Conservation (phyloP, 2,797 vertebrate genomes). For the Gambelia wislizenii region DNA sequence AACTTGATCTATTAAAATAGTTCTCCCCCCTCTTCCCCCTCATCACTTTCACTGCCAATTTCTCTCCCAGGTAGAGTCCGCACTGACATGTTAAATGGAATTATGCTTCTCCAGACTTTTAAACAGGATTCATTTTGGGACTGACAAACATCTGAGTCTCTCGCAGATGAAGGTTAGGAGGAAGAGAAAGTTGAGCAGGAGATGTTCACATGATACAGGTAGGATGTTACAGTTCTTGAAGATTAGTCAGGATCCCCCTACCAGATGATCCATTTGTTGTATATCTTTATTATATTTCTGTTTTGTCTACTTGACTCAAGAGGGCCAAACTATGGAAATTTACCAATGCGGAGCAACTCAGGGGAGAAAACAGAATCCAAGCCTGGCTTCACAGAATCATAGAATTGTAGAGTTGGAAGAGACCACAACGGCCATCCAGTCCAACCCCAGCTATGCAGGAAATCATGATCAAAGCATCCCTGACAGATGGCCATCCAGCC, state of each 20-base stretch:
- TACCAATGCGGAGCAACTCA: no score
- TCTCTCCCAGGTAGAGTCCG: conserved; percentile 65
- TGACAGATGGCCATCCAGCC: no score
- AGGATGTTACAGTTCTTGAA: not conserved
- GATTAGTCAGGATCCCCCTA: not conserved
- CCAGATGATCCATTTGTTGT: not conserved
- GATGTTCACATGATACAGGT: not conserved
- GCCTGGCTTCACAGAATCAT: no score
- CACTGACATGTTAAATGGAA: conserved; percentile 45
- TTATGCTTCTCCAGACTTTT: not conserved
- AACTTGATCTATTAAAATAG: conserved; percentile 64
- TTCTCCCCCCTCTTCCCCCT: conserved; percentile 22
- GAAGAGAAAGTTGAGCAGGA: not conserved
- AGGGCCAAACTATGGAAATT: not conserved
- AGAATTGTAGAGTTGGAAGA: no score
- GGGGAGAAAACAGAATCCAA: no score
- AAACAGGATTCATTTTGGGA: not conserved
- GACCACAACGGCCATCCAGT: no score
- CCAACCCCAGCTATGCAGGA: no score
- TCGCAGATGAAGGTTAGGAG: not conserved
- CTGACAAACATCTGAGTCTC: accelerated
- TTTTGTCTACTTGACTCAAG: not conserved
- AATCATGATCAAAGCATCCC: no score
- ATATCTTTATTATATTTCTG: not conserved
- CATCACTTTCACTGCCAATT: conserved; percentile 59